Evolutionary conservation across 2,888 invertebrate species (phyloP).

Genomic region (Caenorhabditis virilis): DNA sequence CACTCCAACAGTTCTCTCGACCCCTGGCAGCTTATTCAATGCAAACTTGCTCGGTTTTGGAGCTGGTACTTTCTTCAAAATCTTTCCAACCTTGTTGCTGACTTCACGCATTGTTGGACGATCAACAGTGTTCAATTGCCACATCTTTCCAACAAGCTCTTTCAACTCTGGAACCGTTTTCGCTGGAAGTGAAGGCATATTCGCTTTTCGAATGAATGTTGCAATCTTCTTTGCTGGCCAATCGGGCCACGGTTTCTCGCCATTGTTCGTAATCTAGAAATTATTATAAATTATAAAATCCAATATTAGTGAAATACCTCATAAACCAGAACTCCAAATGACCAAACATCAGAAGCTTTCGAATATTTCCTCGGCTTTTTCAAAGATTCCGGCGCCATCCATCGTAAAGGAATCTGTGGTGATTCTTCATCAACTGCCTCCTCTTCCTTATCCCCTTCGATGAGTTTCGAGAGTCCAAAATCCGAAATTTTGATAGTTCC

Average conservation of each 20-base stretch:
- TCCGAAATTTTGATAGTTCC: constrained; percentile 46
- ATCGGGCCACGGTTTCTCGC: constrained; percentile 7
- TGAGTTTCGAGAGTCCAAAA: constrained; percentile 42
- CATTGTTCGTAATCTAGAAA: constrained; percentile 36
- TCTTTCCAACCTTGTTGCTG: background rate
- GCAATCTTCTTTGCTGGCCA: constrained; percentile 4
- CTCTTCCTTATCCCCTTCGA: constrained; percentile 8
- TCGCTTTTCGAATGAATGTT: constrained; percentile 3
- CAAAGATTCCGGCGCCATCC: constrained; percentile 62
- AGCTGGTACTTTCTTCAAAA: background rate
- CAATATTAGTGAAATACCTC: constrained; percentile 28
- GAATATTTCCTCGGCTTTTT: constrained; percentile 26
- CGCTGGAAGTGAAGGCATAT: constrained; percentile 4
- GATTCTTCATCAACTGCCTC: constrained; percentile 6
- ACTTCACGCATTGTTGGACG: too few species aligned
- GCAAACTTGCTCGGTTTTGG: too few species aligned
- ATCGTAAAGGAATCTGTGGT: constrained; percentile 35
- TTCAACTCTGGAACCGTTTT: constrained; percentile 2
- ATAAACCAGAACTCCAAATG: constrained; percentile 46
- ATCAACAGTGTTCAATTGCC: background rate
- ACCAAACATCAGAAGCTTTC: constrained; percentile 51
- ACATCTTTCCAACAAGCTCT: background rate
- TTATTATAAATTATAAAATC: background rate
- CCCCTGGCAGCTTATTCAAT: too few species aligned
- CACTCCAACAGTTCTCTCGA: too few species aligned